Base-by-base conservation (phyloP, 1,140 invertebrate genomes). In the Trichomalopsis sarcophagae region DNA sequence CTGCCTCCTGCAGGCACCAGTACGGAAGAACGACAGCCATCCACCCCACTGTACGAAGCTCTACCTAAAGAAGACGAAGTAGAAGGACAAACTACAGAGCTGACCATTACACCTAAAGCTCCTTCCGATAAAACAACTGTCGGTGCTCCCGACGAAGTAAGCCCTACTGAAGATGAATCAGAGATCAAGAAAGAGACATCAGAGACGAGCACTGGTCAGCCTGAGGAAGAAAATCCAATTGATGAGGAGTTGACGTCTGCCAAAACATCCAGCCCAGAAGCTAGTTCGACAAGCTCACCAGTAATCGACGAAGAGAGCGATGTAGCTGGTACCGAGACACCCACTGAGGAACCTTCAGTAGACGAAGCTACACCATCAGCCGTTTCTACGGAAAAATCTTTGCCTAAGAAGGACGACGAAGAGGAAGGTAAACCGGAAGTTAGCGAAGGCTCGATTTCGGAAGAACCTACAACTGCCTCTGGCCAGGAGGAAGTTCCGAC, bases 1-100 rank as follows among this genome's bases (percentile, higher is more conserved):
- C 75, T 83, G 73, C 88, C 88, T 30, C 76, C 88, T 27, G 27
- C 81, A 78, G 81, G 80, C 17, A 73, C 84, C 74, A 85, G 7
- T 30, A 84, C 71, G 30, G 85, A 87, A 81, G 86, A 81, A 68
- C 69, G 82, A 27, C 85, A 85, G 55, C 74, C 88, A 40, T 82
- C 89, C 0, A 86, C 83, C 55, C 21, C 84, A 30, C 33, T 73
- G n/a, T 83, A 84, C 62, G 82, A 89, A 83, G 74, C 75, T 66
- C 11, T 76, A 55, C 71, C 84, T 17, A 86, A 88, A 75, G 44
- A 78, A 17, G 36, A 40, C 27, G 87, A 87, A 62, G 80, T 86
- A 75, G 85, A 88, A 66, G 77, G 66, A 33, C 14, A 79, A 76
- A 79, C 80, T 23, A 86, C 84, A 66, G 83, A 81, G 30, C 55